Evolutionary conservation across 2,797 vertebrate genomes (phyloP).

Genomic region (Acropternis orthonyx): DNA sequence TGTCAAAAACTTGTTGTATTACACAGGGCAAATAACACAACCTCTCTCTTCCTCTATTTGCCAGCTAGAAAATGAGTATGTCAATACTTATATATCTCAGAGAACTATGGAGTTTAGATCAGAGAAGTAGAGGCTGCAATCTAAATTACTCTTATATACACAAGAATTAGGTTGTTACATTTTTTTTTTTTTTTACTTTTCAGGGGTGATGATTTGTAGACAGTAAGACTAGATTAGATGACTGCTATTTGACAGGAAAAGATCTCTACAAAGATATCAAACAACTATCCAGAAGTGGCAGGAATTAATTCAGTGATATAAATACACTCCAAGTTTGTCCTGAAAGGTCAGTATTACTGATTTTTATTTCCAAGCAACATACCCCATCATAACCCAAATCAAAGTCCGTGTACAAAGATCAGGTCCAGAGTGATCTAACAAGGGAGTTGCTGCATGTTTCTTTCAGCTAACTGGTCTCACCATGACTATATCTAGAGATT

Average conservation of each 20-base stretch:
- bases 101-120: neutral
- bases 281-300: neutral
- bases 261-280: neutral
- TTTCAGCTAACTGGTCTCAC: neutral
- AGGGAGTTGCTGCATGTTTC: neutral
- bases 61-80: neutral
- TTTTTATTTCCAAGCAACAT: neutral
- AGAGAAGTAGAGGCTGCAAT: neutral
- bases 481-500: neutral
- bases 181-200: neutral
- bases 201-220: neutral
- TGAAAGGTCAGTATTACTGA: neutral
- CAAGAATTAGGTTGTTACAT: neutral
- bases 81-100: neutral
- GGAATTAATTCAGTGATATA: neutral
- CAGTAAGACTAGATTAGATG: neutral
- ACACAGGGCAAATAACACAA: neutral
- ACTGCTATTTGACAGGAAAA: neutral
- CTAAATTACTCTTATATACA: neutral
- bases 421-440: neutral
- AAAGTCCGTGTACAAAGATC: neutral
- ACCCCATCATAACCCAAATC: neutral
- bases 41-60: neutral
- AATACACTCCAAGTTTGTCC: neutral
- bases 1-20: neutral